Percentiles rank a stretch among this genome's conserved stretches.
Conservation (phyloP, 2,888 invertebrate species). For the Philereme transversata region DNA sequence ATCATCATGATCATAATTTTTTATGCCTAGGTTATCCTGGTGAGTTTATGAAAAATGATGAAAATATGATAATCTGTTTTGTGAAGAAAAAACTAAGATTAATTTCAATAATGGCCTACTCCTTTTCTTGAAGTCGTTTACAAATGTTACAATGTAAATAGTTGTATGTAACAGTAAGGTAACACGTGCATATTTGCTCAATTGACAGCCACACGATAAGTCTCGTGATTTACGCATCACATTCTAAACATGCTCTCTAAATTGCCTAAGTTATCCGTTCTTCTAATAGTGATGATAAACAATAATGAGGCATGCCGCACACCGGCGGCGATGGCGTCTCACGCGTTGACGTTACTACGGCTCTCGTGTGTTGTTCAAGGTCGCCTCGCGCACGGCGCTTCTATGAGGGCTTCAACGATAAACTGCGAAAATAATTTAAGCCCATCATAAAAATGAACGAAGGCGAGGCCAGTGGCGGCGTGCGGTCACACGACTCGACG, state of each 20-base stretch:
- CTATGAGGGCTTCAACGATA: slow-evolving; percentile 46
- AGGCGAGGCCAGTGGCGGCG: slow-evolving; percentile 33
- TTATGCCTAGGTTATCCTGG: too few relatives aligned
- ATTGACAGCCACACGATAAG: too few relatives aligned
- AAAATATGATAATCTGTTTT: too few relatives aligned
- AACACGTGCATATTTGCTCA: too few relatives aligned
- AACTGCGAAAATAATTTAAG: slow-evolving; percentile 54
- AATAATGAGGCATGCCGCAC: slow-evolving; percentile 29
- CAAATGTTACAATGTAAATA: too few relatives aligned
- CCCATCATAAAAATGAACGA: slow-evolving; percentile 47
- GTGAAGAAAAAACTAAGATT: too few relatives aligned
- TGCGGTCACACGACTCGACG: slow-evolving; percentile 67
- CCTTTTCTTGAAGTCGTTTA: too few relatives aligned
- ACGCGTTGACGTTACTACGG: slow-evolving; percentile 35
- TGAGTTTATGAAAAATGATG: too few relatives aligned
- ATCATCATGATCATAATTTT: too few relatives aligned
- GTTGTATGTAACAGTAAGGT: too few relatives aligned
- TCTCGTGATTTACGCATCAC: slow-evolving; percentile 13
- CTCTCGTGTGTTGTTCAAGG: slow-evolving; percentile 49
- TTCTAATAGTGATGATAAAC: slow-evolving; percentile 34
- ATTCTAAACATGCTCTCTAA: slow-evolving; percentile 25
- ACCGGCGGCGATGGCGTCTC: slow-evolving; percentile 26
- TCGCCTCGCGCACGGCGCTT: slow-evolving; percentile 33
- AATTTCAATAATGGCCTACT: too few relatives aligned
- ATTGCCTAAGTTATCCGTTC: slow-evolving; percentile 17